Evolutionary conservation across 37 sponge, comb jelly and placozoan species (phyloP).

Genomic region (Tethya wilhelma): DNA sequence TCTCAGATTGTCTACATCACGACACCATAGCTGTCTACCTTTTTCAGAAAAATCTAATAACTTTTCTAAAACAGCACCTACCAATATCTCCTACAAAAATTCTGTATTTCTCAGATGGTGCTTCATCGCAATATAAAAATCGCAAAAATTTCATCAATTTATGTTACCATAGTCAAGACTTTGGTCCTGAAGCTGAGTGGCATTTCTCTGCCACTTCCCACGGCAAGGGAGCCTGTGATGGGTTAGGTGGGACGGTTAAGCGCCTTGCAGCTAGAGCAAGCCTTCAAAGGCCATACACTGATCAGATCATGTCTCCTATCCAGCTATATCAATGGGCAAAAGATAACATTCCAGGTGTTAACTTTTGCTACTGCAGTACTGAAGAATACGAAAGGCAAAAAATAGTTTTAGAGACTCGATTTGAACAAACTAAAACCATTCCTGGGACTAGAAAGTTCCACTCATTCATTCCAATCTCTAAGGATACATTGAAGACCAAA

Average conservation of each 20-base stretch:
- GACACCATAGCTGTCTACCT: no score
- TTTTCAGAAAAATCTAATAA: no score
- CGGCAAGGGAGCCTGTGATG: no score
- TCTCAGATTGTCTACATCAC: no score
- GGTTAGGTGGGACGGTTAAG: conserved; percentile 42
- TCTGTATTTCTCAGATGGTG: conserved; percentile 62
- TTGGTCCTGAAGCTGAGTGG: conserved; percentile 58
- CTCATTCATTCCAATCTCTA: no score
- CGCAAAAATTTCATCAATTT: conserved; percentile 59
- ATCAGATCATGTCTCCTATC: conserved; percentile 61
- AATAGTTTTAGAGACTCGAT: conserved; percentile 3
- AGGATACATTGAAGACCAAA: not conserved
- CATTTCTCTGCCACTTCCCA: no score
- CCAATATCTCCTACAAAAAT: conserved; percentile 23
- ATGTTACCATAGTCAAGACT: conserved; percentile 48
- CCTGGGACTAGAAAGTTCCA: conserved; percentile 31
- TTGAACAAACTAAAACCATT: conserved; percentile 25
- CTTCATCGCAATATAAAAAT: conserved; percentile 64
- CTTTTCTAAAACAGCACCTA: conserved; percentile 23
- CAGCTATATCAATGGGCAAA: conserved; percentile 57
- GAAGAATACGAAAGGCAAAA: conserved; percentile 16
- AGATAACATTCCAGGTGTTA: conserved; percentile 18
- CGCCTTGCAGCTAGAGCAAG: conserved; percentile 53
- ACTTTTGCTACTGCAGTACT: conserved; percentile 33
- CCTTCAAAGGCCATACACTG: conserved; percentile 54